These are phyloP conservation scores for Heterodera carotae DNA, from an alignment of 1,140 invertebrate genomes.

Conservation along the genomic window DNA sequence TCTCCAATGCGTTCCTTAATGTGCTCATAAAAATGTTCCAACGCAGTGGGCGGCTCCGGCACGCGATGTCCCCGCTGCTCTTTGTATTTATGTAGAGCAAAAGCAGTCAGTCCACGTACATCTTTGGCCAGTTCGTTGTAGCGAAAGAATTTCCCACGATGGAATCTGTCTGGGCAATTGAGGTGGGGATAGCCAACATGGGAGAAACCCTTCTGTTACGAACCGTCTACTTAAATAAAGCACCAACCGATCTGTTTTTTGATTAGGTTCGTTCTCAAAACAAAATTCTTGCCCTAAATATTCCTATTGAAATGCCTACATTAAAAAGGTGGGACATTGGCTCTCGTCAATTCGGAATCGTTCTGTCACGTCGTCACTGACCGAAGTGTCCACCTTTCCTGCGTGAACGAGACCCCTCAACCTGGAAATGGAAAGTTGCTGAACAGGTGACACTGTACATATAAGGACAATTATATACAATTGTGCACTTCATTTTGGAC, in stretches of 20 bases:
- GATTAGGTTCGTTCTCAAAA: no score
- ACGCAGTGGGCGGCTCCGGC: constrained; percentile 63
- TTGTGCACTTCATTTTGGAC: no score
- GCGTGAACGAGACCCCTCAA: constrained; percentile 62
- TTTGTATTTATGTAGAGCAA: constrained; percentile 64
- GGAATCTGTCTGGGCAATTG: constrained; percentile 51
- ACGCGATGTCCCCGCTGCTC: constrained; percentile 60
- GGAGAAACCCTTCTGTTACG: no score
- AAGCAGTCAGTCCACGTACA: constrained; percentile 55
- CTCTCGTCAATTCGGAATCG: constrained; percentile 60
- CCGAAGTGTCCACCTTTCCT: constrained; percentile 62
- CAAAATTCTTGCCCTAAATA: no score
- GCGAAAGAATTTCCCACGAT: constrained; percentile 65
- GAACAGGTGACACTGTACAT: no score
- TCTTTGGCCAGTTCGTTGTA: constrained; percentile 64
- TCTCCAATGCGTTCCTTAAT: constrained; percentile 57
- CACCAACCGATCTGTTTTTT: no score
- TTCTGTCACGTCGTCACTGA: constrained; percentile 64
- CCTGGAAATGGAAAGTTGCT: constrained; percentile 37
- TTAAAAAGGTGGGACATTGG: constrained; percentile 63
- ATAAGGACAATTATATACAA: no score
- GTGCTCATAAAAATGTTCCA: constrained; percentile 63
- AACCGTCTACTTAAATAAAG: no score
- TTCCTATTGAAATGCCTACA: constrained; percentile 43
- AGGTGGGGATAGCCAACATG: no score